Conservation (phyloP, 1,140 invertebrate species). For the Tetramorium simillimum region DNA sequence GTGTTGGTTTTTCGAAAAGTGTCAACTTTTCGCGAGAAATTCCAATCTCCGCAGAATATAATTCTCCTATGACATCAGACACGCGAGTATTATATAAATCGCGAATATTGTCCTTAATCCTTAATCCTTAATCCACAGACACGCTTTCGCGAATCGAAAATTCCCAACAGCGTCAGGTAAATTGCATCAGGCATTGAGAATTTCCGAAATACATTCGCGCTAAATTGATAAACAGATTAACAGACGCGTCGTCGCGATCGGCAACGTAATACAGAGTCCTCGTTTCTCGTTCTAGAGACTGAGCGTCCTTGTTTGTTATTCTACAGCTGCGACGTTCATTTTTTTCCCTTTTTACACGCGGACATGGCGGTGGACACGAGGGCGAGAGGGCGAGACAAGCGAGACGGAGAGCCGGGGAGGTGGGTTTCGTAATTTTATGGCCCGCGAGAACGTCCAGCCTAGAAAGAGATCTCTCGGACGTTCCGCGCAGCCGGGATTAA, state of each 20-base stretch:
- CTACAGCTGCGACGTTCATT: conserved; percentile 17
- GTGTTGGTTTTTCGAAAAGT: background rate
- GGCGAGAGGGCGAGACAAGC: no score
- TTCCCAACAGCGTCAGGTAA: background rate
- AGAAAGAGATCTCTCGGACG: conserved; percentile 36
- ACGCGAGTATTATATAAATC: no score
- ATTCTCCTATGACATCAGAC: background rate
- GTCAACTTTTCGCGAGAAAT: background rate
- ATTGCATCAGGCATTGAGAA: background rate
- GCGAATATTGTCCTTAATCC: no score
- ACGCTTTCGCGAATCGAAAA: background rate
- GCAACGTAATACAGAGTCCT: conserved; percentile 12
- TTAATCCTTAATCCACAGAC: no score
- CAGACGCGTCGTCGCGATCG: background rate
- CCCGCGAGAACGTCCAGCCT: conserved; percentile 51
- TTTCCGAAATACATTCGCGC: background rate
- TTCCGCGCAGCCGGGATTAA: background rate
- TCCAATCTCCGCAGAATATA: background rate
- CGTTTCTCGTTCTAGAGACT: conserved; percentile 22
- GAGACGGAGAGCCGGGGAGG: no score
- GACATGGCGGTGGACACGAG: background rate
- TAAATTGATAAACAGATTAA: background rate
- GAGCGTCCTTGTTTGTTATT: conserved; percentile 60
- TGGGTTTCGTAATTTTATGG: background rate
- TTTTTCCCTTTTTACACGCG: background rate